phyloP scores from a whole-genome alignment of 2,113 vertebrate genomes.

The Oceanites oceanicus region DNA sequence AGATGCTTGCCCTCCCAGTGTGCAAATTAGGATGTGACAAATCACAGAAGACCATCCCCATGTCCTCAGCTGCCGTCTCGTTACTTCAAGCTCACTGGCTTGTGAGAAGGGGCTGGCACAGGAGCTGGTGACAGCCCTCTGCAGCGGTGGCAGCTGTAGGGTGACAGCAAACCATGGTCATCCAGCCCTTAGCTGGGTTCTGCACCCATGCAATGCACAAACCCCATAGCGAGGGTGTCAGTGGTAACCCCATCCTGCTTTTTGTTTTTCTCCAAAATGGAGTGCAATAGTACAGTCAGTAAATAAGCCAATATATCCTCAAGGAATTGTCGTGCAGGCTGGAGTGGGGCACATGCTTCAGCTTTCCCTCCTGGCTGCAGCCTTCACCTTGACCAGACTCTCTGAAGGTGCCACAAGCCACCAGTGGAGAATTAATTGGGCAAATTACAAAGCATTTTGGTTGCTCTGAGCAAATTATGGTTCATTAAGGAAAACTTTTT shows the following conservation, averaged over 20 bases:
- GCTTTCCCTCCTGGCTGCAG: not conserved
- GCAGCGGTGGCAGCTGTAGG: not conserved
- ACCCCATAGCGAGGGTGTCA: rapidly evolving
- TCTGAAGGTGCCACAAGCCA: not conserved
- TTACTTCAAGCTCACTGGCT: not conserved
- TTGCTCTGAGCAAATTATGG: not conserved
- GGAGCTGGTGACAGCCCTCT: not conserved
- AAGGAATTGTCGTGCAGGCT: not conserved
- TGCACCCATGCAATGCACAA: not conserved
- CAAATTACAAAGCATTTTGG: not conserved
- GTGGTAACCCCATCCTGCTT: not conserved
- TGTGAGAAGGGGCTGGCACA: not conserved
- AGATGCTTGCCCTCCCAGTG: not conserved
- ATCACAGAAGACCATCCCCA: not conserved
- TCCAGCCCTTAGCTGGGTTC: not conserved
- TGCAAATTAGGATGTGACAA: not conserved
- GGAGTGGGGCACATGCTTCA: rapidly evolving
- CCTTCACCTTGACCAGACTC: not conserved
- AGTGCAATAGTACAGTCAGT: not conserved
- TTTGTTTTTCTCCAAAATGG: not conserved
- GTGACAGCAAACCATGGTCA: not conserved
- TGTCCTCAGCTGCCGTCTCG: rapidly evolving
- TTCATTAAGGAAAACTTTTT: not conserved
- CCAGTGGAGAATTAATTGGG: not conserved
- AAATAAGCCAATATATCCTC: not conserved